A percentile compares a stretch with the other conserved stretches of the same genome.
Evolutionary conservation across 1,140 invertebrate genomes (phyloP).

Genomic region (Pogonomyrmex californicus): DNA sequence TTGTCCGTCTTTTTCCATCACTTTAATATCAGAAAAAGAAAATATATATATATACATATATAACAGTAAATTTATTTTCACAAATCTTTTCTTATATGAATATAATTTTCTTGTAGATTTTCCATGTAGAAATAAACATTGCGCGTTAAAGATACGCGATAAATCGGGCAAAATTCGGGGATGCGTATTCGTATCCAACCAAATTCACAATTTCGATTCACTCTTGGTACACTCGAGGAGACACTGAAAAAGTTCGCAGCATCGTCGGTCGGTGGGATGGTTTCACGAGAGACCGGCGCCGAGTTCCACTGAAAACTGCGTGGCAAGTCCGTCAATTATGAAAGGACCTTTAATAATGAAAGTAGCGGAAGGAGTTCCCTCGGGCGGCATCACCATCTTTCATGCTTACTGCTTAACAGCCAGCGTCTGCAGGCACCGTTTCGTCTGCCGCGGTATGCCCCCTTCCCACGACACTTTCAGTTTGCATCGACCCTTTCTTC

Average conservation of each 20-base stretch:
- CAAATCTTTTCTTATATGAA: background rate
- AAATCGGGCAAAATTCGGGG: constrained; percentile 40
- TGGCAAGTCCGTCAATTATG: constrained; percentile 77
- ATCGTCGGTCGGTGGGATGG: constrained; percentile 8
- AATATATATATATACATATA: background rate
- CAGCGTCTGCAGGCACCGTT: constrained; percentile 70
- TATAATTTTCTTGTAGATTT: background rate
- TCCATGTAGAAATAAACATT: constrained; percentile 19
- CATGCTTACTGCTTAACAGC: constrained; percentile 84
- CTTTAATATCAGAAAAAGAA: background rate
- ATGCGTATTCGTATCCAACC: constrained; percentile 17
- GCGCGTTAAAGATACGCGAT: constrained; percentile 22
- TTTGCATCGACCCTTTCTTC: constrained; percentile 80
- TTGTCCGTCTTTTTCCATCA: background rate
- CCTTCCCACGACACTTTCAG: constrained; percentile 71
- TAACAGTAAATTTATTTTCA: background rate
- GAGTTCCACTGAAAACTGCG: constrained; percentile 60
- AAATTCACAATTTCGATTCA: constrained; percentile 27
- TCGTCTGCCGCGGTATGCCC: constrained; percentile 55
- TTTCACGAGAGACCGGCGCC: constrained; percentile 48
- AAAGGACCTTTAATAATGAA: constrained; percentile 83
- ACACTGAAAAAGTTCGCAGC: constrained; percentile 40
- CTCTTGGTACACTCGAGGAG: constrained; percentile 12
- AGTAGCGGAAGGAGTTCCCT: constrained; percentile 83
- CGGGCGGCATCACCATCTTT: constrained; percentile 85